Evolutionary conservation across 2,113 vertebrate species (phyloP).

Genomic region (Lates calcarifer): DNA sequence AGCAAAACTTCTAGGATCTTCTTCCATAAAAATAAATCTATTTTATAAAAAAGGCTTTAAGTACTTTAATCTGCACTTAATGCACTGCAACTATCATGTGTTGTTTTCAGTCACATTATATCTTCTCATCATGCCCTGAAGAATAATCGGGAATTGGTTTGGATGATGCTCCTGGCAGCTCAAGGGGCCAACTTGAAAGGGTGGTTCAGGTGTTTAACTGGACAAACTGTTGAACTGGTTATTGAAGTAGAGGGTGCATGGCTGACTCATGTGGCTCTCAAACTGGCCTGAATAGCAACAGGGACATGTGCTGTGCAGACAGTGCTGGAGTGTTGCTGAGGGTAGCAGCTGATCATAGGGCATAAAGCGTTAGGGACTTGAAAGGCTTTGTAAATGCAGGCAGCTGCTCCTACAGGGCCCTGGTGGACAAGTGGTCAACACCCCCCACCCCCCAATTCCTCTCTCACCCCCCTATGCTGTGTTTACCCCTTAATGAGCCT

Average conservation of each 20-base stretch:
- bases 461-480: neutral
- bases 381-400: slow-evolving; percentile 64
- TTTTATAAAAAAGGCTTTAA: no score
- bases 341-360: slow-evolving; percentile 74
- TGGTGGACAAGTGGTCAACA: slow-evolving; percentile 52
- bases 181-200: slow-evolving; percentile 64
- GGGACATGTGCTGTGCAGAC: slow-evolving; percentile 26
- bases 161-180: slow-evolving; percentile 49
- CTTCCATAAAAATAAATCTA: no score
- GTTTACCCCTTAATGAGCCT: slow-evolving; percentile 10
- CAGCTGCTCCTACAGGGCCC: slow-evolving; percentile 79
- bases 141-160: slow-evolving; percentile 76
- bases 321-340: slow-evolving; percentile 10
- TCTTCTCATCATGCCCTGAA: slow-evolving; percentile 66
- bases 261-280: slow-evolving; percentile 55
- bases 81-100: slow-evolving; percentile 32
- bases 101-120: slow-evolving; percentile 58
- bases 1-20: no score
- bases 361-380: slow-evolving; percentile 64
- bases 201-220: slow-evolving; percentile 80
- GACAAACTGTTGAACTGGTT: slow-evolving; percentile 76
- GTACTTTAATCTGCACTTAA: no score
- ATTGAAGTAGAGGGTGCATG: slow-evolving; percentile 52
- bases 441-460: neutral
- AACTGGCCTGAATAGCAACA: slow-evolving; percentile 10